These are phyloP conservation scores for Erpetoichthys calabaricus DNA, from an alignment of 2,797 vertebrate species.

Conservation along the genomic window DNA sequence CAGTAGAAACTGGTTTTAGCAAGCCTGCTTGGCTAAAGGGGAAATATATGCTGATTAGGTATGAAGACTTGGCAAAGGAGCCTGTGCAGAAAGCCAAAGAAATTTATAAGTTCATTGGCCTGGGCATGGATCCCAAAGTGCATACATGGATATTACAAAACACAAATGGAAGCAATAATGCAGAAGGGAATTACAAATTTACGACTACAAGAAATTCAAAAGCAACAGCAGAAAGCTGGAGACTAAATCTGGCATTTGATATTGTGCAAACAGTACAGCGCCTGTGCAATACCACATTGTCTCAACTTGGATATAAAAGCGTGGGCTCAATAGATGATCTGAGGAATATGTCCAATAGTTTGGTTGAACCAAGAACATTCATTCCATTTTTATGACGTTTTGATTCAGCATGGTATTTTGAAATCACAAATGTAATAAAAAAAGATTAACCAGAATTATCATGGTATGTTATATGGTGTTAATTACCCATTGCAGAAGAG, in stretches of 20 bases:
- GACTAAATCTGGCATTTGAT: slow-evolving; percentile 45
- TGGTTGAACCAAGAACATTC: slow-evolving; percentile 45
- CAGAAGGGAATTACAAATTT: slow-evolving; percentile 45
- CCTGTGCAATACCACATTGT: slow-evolving; percentile 51
- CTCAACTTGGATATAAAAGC: slow-evolving; percentile 50
- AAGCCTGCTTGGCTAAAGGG: slow-evolving; percentile 52
- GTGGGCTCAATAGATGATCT: slow-evolving; percentile 47
- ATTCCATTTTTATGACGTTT: slow-evolving; percentile 22
- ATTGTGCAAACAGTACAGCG: slow-evolving; percentile 51
- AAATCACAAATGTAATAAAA: too few species aligned
- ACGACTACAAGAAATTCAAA: slow-evolving; percentile 54
- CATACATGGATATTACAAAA: slow-evolving; percentile 48
- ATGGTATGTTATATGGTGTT: too few species aligned
- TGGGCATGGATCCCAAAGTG: slow-evolving; percentile 43
- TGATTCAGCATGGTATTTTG: too few species aligned
- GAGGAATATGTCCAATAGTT: slow-evolving; percentile 46
- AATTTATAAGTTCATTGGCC: slow-evolving; percentile 50
- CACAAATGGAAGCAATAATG: slow-evolving; percentile 39
- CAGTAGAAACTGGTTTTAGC: slow-evolving; percentile 40
- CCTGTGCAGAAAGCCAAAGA: slow-evolving; percentile 42
- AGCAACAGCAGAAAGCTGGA: slow-evolving; percentile 51
- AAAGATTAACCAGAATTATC: too few species aligned
- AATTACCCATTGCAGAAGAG: too few species aligned
- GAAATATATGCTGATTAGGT: slow-evolving; percentile 57
- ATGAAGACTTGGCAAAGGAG: slow-evolving; percentile 58